Conservation (phyloP, 2,888 invertebrate species). For the Ellobium chinense region DNA sequence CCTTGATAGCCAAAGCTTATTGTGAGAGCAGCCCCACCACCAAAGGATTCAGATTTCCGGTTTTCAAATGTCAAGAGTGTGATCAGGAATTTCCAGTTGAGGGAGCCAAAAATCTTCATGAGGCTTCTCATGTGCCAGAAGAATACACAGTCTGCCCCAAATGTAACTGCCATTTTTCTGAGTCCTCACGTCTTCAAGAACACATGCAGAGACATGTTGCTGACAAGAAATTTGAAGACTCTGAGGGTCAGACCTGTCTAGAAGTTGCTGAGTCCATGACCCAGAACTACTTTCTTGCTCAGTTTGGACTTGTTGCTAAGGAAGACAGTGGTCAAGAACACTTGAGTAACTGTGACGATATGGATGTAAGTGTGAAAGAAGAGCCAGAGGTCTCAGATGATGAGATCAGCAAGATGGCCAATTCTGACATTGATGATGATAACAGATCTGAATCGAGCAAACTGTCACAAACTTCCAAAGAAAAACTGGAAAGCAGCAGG, state of each 20-base stretch:
- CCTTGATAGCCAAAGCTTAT: conserved; percentile 87
- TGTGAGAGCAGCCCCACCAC: conserved; percentile 83
- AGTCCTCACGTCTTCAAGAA: conserved; percentile 68
- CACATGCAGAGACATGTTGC: conserved; percentile 74
- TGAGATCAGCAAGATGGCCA: background rate
- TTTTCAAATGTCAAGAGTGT: conserved; percentile 76
- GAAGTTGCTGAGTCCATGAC: conserved; percentile 54
- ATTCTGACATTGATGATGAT: background rate
- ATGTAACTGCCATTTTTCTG: conserved; percentile 84
- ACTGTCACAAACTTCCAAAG: background rate
- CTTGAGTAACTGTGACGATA: background rate
- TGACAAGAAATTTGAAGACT: conserved; percentile 65
- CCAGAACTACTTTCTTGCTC: conserved; percentile 90
- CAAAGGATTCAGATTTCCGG: conserved; percentile 71
- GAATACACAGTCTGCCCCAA: conserved; percentile 71
- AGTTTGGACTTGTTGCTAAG: conserved; percentile 84
- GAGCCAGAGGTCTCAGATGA: background rate
- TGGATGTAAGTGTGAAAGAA: background rate
- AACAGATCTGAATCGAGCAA: background rate
- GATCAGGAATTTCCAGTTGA: conserved; percentile 77
- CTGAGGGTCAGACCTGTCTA: conserved; percentile 78
- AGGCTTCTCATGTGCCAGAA: conserved; percentile 68
- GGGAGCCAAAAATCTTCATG: conserved; percentile 75
- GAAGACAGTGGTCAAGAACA: conserved; percentile 23
- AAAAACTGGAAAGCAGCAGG: background rate